phyloP scores from a whole-genome alignment of 2,888 invertebrate species.

The Timema podura region DNA sequence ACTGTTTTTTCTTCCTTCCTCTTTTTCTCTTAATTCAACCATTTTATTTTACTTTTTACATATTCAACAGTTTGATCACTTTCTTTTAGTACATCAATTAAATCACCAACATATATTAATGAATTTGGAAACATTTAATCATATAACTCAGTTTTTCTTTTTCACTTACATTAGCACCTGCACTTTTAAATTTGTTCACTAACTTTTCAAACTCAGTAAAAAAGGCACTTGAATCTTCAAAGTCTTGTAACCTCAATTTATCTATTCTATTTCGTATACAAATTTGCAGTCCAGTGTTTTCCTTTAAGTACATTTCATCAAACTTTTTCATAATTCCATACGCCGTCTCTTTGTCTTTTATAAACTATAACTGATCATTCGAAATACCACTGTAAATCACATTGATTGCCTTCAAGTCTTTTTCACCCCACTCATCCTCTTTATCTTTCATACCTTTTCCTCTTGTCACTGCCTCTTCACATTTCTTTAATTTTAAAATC shows the following conservation, averaged over 20 bases:
- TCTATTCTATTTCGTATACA: neutral
- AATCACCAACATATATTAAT: too few species aligned
- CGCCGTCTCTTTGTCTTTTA: neutral
- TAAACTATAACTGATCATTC: neutral
- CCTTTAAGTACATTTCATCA: neutral
- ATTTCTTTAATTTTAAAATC: neutral
- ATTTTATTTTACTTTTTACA: constrained; percentile 5
- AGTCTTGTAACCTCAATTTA: neutral
- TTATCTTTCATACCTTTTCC: neutral
- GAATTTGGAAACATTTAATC: too few species aligned
- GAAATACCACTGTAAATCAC: neutral
- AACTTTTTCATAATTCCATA: neutral
- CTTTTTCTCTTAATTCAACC: neutral
- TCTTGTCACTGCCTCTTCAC: too few species aligned
- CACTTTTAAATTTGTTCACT: neutral
- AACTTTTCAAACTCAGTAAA: neutral
- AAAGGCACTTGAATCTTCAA: neutral
- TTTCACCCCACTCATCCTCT: neutral
- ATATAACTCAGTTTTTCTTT: neutral
- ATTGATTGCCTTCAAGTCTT: neutral
- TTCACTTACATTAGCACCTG: neutral
- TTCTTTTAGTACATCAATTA: neutral
- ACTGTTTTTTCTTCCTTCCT: neutral
- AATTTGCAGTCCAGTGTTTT: constrained; percentile 1
- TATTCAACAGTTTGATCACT: neutral